Conservation (phyloP, 1,140 invertebrate genomes). For the Aradophagus sp. region DNA sequence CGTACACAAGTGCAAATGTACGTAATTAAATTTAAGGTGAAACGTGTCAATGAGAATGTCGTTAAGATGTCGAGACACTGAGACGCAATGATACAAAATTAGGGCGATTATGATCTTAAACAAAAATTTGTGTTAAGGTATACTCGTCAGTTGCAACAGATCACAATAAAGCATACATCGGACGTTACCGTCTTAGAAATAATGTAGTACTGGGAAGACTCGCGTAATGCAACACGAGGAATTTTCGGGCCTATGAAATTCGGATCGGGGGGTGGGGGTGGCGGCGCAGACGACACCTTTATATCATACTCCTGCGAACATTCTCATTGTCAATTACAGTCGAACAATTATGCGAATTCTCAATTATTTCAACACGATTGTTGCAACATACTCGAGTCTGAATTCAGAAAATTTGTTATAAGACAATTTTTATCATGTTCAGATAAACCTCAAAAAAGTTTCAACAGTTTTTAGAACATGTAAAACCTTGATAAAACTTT, state of each 20-base stretch:
- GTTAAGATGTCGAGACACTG: slow-evolving; percentile 10
- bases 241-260: slow-evolving; percentile 72
- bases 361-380: too few relatives aligned
- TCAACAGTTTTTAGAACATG: too few relatives aligned
- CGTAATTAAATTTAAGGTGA: slow-evolving; percentile 10
- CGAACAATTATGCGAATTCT: too few relatives aligned
- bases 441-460: too few relatives aligned
- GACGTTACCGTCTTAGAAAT: slow-evolving; percentile 75
- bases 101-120: slow-evolving; percentile 14
- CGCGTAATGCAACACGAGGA: slow-evolving; percentile 69
- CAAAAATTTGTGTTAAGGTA: slow-evolving; percentile 21
- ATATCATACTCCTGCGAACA: slow-evolving; percentile 71
- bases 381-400: too few relatives aligned
- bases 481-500: too few relatives aligned
- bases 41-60: slow-evolving; percentile 24
- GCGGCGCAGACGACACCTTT: slow-evolving; percentile 61
- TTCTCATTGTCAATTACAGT: slow-evolving; percentile 50
- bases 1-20: slow-evolving; percentile 13
- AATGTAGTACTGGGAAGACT: slow-evolving; percentile 75
- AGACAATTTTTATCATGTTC: too few relatives aligned
- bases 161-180: slow-evolving; percentile 62
- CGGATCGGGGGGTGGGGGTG: slow-evolving; percentile 69
- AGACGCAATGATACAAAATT: slow-evolving; percentile 20
- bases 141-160: slow-evolving; percentile 21
- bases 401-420: too few relatives aligned